Evolutionary conservation across 2,113 vertebrate genomes (phyloP), one percentile per base, ranked within the genome.

Genomic region (Crocuta crocuta): DNA sequence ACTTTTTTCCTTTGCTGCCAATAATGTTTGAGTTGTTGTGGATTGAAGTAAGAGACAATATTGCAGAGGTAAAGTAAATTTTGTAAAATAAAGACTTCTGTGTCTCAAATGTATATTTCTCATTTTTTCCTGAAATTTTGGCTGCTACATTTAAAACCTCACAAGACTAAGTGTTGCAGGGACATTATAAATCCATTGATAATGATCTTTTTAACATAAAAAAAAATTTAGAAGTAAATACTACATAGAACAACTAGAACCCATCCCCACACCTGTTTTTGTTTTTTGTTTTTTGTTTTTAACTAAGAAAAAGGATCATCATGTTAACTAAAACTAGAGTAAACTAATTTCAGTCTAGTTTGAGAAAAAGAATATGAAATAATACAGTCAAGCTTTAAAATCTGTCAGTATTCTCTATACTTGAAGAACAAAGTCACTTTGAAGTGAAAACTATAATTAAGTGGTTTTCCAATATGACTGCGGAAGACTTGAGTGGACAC

Each of bases 111-210:
- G 97, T 98, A 98, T 98, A 98, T 98, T 98, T 99, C 98, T 98
- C 97, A 96, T 98, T 98, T 98, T 98, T 98, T 96, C 53, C 92
- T 96, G 85, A 97, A 87, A 86, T 95, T 98, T 98, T 98, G 98
- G 98, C 99, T 99, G 99, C 99, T 99, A 99, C 97, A 98, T 98
- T 98, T 98, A 98, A 98, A 98, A 99, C 98, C 97, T 99, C 98
- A 98, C 95, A 98, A 97, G 97, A 98, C 95, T 97, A 97, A 97
- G 97, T 97, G 97, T 99, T 98, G 97, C 98, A 99, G 98, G 98
- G 98, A 99, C 97, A 94, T 97, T 98, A 88, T 94, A 97, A 86
- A 97, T 97, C 97, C 94, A 97, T 92, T 98, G 93, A 89, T 98
- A 94, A 97, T 91, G 93, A 98, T 83, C 76, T 96, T 97, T 98